phyloP scores from a whole-genome alignment of 2,113 vertebrate genomes.

The Erythrolamprus reginae region DNA sequence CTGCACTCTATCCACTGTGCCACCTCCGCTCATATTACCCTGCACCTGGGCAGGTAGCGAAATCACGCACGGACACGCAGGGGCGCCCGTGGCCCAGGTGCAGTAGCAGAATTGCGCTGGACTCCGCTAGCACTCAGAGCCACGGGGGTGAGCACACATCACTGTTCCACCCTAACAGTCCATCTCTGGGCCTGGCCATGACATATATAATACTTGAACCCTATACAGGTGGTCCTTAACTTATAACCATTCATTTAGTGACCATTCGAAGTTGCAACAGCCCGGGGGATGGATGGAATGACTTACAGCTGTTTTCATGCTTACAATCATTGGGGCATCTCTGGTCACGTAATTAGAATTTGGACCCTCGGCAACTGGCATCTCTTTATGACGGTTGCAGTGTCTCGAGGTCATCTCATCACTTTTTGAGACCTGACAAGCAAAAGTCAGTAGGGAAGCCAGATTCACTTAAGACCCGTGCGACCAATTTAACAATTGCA shows the following conservation, averaged over 20 bases:
- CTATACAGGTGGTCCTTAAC: neutral
- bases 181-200: neutral
- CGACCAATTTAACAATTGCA: neutral
- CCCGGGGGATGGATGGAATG: too few relatives aligned
- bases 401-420: neutral
- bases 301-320: neutral
- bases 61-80: too few relatives aligned
- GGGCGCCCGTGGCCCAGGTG: too few relatives aligned
- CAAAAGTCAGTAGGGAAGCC: neutral
- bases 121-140: too few relatives aligned
- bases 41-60: too few relatives aligned
- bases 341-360: neutral
- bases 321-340: neutral
- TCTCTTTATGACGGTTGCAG: too few relatives aligned
- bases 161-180: too few relatives aligned
- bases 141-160: too few relatives aligned
- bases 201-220: neutral
- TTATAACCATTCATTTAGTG: neutral
- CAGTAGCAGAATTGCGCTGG: too few relatives aligned
- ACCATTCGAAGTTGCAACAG: neutral
- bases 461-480: neutral
- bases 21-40: too few relatives aligned
- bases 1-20: too few relatives aligned
- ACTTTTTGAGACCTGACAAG: neutral
- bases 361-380: neutral